Evolutionary conservation across 2,888 invertebrate genomes (phyloP).

Genomic region (Cataglyphis cursor): DNA sequence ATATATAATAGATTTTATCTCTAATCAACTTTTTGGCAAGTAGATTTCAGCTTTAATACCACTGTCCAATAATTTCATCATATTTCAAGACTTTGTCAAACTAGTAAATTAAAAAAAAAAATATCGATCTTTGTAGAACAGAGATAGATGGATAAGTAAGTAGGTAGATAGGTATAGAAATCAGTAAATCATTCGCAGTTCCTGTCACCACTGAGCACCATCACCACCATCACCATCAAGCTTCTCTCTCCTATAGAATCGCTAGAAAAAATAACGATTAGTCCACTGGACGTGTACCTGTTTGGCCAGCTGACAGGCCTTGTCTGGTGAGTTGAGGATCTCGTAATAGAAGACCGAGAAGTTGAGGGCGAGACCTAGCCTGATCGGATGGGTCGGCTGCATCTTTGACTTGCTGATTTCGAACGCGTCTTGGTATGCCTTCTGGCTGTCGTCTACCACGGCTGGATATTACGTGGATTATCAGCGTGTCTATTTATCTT

Average conservation of each 20-base stretch:
- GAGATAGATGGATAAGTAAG: background rate
- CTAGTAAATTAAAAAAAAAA: background rate
- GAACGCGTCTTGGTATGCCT: conserved; percentile 98
- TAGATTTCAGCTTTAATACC: conserved; percentile 2
- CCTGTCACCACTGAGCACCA: conserved; percentile 67
- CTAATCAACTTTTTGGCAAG: background rate
- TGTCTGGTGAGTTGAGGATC: conserved; percentile 91
- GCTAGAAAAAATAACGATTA: conserved; percentile 61
- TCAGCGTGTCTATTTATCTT: conserved; percentile 41
- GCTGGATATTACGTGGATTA: conserved; percentile 88
- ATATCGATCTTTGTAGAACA: conserved; percentile 32
- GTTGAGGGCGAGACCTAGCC: conserved; percentile 97
- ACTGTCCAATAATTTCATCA: background rate
- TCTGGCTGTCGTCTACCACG: conserved; percentile 98
- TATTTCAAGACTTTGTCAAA: background rate
- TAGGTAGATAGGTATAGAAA: background rate
- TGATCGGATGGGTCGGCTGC: conserved; percentile 99
- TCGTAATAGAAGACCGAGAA: conserved; percentile 94
- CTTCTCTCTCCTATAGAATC: conserved; percentile 54
- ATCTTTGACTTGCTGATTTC: conserved; percentile 98
- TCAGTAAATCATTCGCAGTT: background rate
- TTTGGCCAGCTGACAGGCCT: conserved; percentile 90
- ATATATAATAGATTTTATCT: background rate
- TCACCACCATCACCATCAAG: conserved; percentile 63
- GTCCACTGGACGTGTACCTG: conserved; percentile 86